A percentile compares a stretch with the other conserved stretches of the same genome.
Conservation (phyloP, 2,888 invertebrate species). For the Isotomurus palustris region DNA sequence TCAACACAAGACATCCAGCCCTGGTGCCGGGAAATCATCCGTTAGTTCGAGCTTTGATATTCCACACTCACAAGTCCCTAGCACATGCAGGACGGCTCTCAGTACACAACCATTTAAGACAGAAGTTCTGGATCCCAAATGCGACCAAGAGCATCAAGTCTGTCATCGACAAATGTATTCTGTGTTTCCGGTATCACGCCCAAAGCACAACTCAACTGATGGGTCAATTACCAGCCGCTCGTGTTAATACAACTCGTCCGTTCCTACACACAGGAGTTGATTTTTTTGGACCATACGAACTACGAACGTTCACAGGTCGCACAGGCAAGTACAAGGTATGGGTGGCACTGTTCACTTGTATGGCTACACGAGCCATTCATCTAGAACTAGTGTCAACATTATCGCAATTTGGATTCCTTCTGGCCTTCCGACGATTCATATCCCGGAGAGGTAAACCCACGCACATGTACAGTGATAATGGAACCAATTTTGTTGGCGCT, state of each 20-base stretch:
- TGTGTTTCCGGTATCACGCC: background rate
- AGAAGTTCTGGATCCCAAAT: conserved; percentile 12
- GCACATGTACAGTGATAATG: conserved; percentile 32
- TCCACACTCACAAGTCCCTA: background rate
- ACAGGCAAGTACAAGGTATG: conserved; percentile 11
- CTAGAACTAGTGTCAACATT: conserved; percentile 22
- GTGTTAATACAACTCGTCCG: conserved; percentile 11
- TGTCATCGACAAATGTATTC: background rate
- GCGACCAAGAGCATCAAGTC: conserved; percentile 8
- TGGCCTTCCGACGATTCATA: conserved; percentile 28
- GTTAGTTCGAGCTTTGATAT: background rate
- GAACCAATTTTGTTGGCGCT: conserved; percentile 31
- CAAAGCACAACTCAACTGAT: conserved; percentile 10
- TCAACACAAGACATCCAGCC: background rate
- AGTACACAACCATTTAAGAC: conserved; percentile 12
- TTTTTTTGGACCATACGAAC: conserved; percentile 18
- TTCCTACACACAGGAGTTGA: conserved; percentile 27
- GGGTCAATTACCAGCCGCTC: conserved; percentile 7
- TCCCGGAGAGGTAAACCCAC: conserved; percentile 22
- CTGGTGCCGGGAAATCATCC: background rate
- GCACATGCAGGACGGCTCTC: conserved; percentile 14
- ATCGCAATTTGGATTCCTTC: conserved; percentile 23
- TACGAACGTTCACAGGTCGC: conserved; percentile 2
- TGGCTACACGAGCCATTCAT: conserved; percentile 25
- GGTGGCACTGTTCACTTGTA: conserved; percentile 24